phyloP scores from a whole-genome alignment of 2,113 vertebrate genomes.

The Cyanocitta stelleri region DNA sequence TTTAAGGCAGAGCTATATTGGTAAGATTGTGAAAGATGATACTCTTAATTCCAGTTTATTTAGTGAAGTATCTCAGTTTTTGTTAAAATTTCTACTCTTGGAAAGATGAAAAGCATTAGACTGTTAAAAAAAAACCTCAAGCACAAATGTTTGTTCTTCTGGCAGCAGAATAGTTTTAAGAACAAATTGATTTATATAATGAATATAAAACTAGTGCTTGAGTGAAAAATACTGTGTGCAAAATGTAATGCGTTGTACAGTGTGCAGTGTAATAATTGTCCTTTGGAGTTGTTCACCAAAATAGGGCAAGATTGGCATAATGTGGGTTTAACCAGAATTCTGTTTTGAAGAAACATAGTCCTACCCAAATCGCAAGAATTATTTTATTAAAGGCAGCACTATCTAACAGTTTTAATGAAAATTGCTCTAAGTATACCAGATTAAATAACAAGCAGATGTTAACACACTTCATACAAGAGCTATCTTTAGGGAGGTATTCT shows the following conservation, averaged over 20 bases:
- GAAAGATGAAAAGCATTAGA: slow-evolving; percentile 1
- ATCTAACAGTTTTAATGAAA: background rate
- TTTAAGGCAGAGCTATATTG: background rate
- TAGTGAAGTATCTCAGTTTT: background rate
- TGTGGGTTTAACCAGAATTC: background rate
- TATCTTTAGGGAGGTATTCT: background rate
- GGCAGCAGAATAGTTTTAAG: background rate
- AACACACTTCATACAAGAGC: background rate
- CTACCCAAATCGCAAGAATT: background rate
- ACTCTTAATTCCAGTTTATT: background rate
- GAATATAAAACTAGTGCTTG: background rate
- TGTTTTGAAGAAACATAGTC: background rate
- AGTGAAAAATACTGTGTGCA: background rate
- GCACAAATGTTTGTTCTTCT: background rate
- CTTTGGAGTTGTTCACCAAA: background rate
- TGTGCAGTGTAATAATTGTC: background rate
- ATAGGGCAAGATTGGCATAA: background rate
- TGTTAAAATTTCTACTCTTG: background rate
- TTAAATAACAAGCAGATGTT: background rate
- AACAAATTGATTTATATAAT: background rate
- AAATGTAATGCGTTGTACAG: background rate
- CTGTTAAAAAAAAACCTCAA: background rate
- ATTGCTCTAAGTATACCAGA: background rate
- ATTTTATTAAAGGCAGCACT: background rate
- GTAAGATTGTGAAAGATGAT: background rate